phyloP scores from a whole-genome alignment of 64 coral and sea anemone genomes.

The Dendronephthya gigantea region DNA sequence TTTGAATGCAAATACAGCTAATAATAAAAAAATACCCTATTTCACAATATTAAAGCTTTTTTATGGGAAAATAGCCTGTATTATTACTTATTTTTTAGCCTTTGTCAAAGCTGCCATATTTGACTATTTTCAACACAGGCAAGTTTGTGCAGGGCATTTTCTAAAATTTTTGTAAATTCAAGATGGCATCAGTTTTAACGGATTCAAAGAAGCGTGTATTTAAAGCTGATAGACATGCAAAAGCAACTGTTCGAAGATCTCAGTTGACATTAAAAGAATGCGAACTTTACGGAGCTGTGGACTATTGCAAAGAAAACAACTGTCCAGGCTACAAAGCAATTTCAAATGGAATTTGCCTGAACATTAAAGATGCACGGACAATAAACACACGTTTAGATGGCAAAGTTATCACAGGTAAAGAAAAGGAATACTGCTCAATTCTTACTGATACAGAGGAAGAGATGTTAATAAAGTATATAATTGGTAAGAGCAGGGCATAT shows the following conservation, averaged over 20 bases:
- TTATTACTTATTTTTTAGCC: too few species aligned
- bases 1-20: too few species aligned
- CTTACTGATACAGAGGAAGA: not conserved
- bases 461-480: not conserved
- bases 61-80: too few species aligned
- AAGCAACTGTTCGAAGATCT: not conserved
- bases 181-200: too few species aligned
- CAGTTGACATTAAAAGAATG: not conserved
- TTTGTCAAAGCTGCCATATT: too few species aligned
- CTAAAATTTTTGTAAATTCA: too few species aligned
- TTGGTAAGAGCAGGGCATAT: not conserved
- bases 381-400: not conserved
- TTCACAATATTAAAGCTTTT: too few species aligned
- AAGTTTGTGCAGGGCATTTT: too few species aligned
- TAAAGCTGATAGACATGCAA: not conserved
- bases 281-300: not conserved
- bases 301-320: not conserved
- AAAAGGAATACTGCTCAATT: not conserved
- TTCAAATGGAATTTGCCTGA: not conserved
- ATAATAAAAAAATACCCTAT: too few species aligned
- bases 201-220: not conserved
- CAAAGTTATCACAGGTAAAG: not conserved
- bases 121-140: too few species aligned
- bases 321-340: not conserved
- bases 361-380: not conserved